Conservation (phyloP, 2,888 invertebrate genomes). For the Venustoraphidia nigricollis region DNA sequence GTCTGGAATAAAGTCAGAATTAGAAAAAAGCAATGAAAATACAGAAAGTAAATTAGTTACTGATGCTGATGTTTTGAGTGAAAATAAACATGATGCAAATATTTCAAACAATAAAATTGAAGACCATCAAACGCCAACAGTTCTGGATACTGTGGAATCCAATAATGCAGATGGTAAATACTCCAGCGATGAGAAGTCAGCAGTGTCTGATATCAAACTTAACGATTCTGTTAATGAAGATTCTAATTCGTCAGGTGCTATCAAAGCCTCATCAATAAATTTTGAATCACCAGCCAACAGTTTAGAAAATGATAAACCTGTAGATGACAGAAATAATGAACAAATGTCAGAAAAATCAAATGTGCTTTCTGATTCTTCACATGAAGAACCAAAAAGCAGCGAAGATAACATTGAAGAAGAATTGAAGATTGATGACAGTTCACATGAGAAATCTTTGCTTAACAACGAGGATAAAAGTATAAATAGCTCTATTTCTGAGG, state of each 20-base stretch:
- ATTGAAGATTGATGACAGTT: neutral
- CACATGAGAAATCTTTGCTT: neutral
- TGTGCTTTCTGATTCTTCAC: neutral
- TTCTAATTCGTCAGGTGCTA: neutral
- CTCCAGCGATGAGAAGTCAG: too few species aligned
- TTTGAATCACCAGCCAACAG: neutral
- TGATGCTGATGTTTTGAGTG: constrained; percentile 1
- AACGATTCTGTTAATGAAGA: too few species aligned
- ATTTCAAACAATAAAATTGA: too few species aligned
- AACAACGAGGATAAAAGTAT: neutral
- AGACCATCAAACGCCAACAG: too few species aligned
- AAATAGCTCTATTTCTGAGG: too few species aligned
- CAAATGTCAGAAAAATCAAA: neutral
- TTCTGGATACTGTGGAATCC: too few species aligned
- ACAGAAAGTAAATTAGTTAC: neutral
- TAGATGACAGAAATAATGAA: neutral
- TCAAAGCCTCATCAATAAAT: neutral
- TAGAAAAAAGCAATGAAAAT: neutral
- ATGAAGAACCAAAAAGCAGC: neutral
- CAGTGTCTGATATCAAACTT: too few species aligned
- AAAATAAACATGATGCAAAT: neutral
- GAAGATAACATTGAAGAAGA: neutral
- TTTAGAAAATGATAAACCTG: neutral
- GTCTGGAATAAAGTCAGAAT: neutral
- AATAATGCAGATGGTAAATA: too few species aligned